These are phyloP conservation scores for Chlamydotis undulata DNA, from an alignment of 2,113 vertebrate genomes.

Conservation along the genomic window DNA sequence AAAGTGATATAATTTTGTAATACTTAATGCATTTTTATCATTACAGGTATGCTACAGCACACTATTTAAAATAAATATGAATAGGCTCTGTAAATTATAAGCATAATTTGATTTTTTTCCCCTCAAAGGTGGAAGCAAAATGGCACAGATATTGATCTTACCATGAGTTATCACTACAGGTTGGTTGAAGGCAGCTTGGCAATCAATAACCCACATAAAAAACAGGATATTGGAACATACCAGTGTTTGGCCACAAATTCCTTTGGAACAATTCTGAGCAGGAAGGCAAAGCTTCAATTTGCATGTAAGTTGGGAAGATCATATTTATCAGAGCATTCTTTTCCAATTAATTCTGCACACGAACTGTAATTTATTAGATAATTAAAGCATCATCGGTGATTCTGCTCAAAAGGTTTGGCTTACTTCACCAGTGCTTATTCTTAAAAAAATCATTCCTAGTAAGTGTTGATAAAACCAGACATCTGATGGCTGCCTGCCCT, in stretches of 20 bases:
- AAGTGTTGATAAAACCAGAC: conserved; percentile 19
- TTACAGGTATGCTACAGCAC: conserved; percentile 31
- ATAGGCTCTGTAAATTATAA: conserved; percentile 51
- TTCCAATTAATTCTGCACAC: conserved; percentile 28
- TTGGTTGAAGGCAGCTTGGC: conserved; percentile 85
- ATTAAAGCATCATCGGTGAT: neutral
- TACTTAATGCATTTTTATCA: conserved; percentile 30
- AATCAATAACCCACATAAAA: conserved; percentile 84
- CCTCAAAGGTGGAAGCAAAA: conserved; percentile 88
- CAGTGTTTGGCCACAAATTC: conserved; percentile 89
- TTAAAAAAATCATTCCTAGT: neutral
- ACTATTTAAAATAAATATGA: conserved; percentile 48
- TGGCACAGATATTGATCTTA: conserved; percentile 81
- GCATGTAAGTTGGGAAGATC: conserved; percentile 84
- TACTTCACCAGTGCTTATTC: neutral
- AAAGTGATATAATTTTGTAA: neutral
- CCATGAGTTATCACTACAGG: conserved; percentile 82
- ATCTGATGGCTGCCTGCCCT: neutral
- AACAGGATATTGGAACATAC: conserved; percentile 85
- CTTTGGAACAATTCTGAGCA: conserved; percentile 88
- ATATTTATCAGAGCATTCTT: conserved; percentile 8
- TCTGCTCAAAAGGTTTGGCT: neutral
- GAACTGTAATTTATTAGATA: conserved; percentile 7
- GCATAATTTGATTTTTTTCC: conserved; percentile 60
- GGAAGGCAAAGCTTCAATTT: conserved; percentile 87